Conservation (phyloP, 1,140 invertebrate genomes). For the Bombus superbus region DNA sequence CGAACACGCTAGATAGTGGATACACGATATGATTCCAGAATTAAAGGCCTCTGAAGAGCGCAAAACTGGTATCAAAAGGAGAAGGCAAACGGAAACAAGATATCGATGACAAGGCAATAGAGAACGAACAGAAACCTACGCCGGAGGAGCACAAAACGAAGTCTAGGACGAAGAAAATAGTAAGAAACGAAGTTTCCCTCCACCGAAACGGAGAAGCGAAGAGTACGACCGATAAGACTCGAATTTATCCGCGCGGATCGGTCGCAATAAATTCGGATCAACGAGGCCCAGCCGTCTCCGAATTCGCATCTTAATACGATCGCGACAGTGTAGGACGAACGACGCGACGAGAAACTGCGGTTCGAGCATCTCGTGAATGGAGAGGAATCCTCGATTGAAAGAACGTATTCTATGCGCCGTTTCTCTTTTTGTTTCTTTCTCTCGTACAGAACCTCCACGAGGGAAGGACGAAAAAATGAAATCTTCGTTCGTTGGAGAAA, state of each 20-base stretch:
- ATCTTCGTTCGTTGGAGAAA: neutral
- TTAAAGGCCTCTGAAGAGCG: neutral
- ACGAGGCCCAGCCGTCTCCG: constrained; percentile 19
- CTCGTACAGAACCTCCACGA: neutral
- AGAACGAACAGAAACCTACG: neutral
- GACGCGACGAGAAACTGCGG: neutral
- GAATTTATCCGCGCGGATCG: constrained; percentile 49
- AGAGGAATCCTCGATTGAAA: constrained; percentile 49
- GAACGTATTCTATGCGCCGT: constrained; percentile 15
- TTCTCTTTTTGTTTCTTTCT: neutral
- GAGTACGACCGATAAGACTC: constrained; percentile 21
- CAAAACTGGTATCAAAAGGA: neutral
- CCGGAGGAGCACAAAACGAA: neutral
- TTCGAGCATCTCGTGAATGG: constrained; percentile 42
- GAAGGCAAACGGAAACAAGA: neutral
- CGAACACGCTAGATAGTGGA: too few relatives aligned
- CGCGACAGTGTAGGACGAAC: constrained; percentile 29
- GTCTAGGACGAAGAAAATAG: too few relatives aligned
- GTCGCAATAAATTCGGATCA: constrained; percentile 54
- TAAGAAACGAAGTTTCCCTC: neutral
- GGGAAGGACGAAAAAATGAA: neutral
- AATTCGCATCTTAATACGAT: constrained; percentile 53
- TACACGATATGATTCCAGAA: too few relatives aligned
- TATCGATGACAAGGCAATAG: neutral
- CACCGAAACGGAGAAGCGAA: neutral